Conservation (phyloP, 1,140 invertebrate species). For the Varroa destructor region DNA sequence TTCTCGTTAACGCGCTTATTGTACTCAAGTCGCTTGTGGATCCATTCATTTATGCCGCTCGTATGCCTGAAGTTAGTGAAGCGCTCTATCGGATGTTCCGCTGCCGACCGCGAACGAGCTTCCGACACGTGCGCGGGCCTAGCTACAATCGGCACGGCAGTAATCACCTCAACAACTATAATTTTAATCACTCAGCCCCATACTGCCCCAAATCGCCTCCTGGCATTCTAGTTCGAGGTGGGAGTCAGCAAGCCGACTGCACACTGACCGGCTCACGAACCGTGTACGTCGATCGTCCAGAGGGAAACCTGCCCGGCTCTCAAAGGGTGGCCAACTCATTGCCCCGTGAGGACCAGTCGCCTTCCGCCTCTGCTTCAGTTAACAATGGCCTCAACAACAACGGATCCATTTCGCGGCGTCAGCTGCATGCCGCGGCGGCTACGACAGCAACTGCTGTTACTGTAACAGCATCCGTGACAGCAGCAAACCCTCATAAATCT, state of each 20-base stretch:
- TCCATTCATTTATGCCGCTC: slow-evolving; percentile 54
- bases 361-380: neutral
- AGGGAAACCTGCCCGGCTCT: neutral
- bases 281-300: slow-evolving; percentile 9
- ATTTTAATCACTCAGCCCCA: slow-evolving; percentile 1
- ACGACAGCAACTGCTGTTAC: slow-evolving; percentile 6
- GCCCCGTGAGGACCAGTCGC: neutral
- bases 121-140: slow-evolving; percentile 3
- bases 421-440: neutral
- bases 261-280: slow-evolving; percentile 14
- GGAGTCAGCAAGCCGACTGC: slow-evolving; percentile 20
- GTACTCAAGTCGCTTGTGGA: slow-evolving; percentile 52
- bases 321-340: neutral
- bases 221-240: slow-evolving; percentile 13
- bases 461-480: no score
- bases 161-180: no score
- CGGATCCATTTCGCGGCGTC: slow-evolving; percentile 12
- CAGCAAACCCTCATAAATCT: no score
- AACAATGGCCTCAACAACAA: slow-evolving; percentile 17
- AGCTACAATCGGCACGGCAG: slow-evolving; percentile 20
- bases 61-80: slow-evolving; percentile 50
- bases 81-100: slow-evolving; percentile 31
- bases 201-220: neutral
- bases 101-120: slow-evolving; percentile 19
- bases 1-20: slow-evolving; percentile 42